Conservation (phyloP, 2,113 vertebrate species). For the Rattus norvegicus region GRCr8 NC_086039.1:151915501-151916000, state of each 20-base stretch:
- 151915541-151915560: not conserved
- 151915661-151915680: not conserved
- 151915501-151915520: not conserved
- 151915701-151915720: not conserved
- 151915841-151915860: not conserved
- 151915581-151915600: not conserved
- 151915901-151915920: not conserved
- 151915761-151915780: not conserved
- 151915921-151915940: not conserved
- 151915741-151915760: not conserved
- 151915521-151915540: not conserved
- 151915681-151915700: not conserved
- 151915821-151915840: not conserved
- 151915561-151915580: not conserved
- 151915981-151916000: not conserved
- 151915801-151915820: not conserved
- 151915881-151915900: not conserved
- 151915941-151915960: not conserved
- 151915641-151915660: not conserved
- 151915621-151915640: not conserved
- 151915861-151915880: not conserved
- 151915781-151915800: not conserved
- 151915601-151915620: not conserved
- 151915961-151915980: not conserved
- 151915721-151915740: not conserved